Conservation (phyloP, 2,113 vertebrate species). For the Aspiorhynchus laticeps region DNA sequence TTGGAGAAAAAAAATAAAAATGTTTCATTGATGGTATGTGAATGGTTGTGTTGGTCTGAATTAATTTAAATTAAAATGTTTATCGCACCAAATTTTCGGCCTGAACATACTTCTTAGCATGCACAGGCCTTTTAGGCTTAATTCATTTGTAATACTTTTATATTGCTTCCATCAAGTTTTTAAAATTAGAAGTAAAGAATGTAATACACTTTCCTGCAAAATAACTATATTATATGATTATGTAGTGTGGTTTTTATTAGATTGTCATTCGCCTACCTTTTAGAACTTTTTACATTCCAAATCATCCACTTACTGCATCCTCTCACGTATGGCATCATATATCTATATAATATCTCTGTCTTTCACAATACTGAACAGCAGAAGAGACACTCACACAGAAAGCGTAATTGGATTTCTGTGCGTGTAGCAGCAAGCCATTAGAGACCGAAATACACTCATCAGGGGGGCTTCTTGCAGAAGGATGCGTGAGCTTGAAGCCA, state of each 20-base stretch:
- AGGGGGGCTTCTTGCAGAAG: neutral
- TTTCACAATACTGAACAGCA: constrained; percentile 15
- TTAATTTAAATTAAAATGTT: neutral
- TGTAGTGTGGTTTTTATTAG: neutral
- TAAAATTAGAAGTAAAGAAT: neutral
- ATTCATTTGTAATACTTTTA: too few species aligned
- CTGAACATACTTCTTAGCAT: neutral
- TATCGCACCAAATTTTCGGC: neutral
- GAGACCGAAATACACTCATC: constrained; percentile 10
- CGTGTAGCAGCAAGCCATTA: constrained; percentile 27
- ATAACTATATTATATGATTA: neutral
- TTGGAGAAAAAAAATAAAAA: neutral
- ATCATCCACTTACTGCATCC: neutral
- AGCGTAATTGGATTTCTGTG: constrained; percentile 30
- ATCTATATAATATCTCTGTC: neutral
- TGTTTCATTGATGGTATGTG: neutral
- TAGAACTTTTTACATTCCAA: neutral
- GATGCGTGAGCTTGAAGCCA: constrained; percentile 38
- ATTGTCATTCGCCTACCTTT: neutral
- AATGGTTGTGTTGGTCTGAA: neutral
- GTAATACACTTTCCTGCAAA: neutral
- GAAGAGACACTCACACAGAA: neutral
- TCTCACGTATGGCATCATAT: neutral
- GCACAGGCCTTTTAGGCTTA: too few species aligned
- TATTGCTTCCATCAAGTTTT: neutral